A percentile compares a stretch with the other conserved stretches of the same genome.
phyloP scores from a whole-genome alignment of 1,140 invertebrate species.

The Metopolophium dirhodum region DNA sequence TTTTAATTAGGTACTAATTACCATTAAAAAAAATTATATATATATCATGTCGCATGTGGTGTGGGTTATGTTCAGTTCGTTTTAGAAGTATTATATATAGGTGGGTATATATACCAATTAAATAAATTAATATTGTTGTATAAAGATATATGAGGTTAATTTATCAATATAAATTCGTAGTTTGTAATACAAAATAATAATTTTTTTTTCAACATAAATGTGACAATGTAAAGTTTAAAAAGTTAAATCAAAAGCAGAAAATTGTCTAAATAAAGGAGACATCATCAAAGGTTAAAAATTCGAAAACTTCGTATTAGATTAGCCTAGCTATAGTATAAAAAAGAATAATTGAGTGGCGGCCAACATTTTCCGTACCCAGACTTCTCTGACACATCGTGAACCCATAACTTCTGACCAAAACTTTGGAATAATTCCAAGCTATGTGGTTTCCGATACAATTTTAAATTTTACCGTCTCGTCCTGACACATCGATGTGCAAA shows the following conservation, averaged over 20 bases:
- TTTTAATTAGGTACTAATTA: neutral
- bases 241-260: constrained; percentile 11
- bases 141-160: neutral
- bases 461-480: constrained; percentile 28
- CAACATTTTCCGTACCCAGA: constrained; percentile 35
- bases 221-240: neutral
- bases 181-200: neutral
- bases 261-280: constrained; percentile 25
- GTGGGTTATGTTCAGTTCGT: neutral
- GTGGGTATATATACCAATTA: neutral
- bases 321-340: neutral
- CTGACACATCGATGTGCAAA: neutral
- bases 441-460: constrained; percentile 19
- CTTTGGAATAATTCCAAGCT: constrained; percentile 40
- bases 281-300: constrained; percentile 42
- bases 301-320: constrained; percentile 22
- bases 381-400: constrained; percentile 21
- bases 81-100: neutral
- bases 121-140: neutral
- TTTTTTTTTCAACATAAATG: neutral
- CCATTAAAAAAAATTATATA: neutral
- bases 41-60: neutral
- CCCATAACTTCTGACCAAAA: constrained; percentile 26
- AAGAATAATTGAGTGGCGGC: constrained; percentile 42
- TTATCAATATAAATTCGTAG: neutral